These are phyloP conservation scores for Listronotus oregonensis DNA, from an alignment of 1,140 invertebrate species.

Conservation along the genomic window DNA sequence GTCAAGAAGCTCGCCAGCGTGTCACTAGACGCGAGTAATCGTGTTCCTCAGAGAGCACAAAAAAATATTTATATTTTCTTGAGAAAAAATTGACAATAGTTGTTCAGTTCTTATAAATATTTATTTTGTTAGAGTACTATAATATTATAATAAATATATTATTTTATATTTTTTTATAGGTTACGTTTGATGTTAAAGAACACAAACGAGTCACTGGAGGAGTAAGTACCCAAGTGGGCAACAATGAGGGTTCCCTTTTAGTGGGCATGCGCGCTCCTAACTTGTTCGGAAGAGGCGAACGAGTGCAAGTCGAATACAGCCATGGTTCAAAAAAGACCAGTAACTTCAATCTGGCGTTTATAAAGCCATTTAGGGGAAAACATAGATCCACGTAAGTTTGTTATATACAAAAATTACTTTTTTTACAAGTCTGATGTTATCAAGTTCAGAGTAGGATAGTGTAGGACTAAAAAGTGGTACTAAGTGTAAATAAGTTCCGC, in stretches of 20 bases:
- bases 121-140: too few species aligned
- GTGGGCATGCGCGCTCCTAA: slow-evolving; percentile 77
- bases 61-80: too few species aligned
- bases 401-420: background rate
- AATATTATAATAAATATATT: too few species aligned
- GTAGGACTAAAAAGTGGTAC: background rate
- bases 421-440: background rate
- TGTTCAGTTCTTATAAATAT: too few species aligned
- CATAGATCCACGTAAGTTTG: slow-evolving; percentile 62
- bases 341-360: slow-evolving; percentile 72
- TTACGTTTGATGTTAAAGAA: slow-evolving; percentile 83
- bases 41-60: too few species aligned
- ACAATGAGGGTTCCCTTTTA: slow-evolving; percentile 82
- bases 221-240: slow-evolving; percentile 81
- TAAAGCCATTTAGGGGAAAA: slow-evolving; percentile 73
- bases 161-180: slow-evolving; percentile 57
- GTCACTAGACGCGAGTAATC: too few species aligned
- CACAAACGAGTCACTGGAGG: slow-evolving; percentile 73
- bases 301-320: slow-evolving; percentile 75
- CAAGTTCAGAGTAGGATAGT: background rate
- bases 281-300: slow-evolving; percentile 80
- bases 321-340: slow-evolving; percentile 73
- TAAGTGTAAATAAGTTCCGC: too few species aligned
- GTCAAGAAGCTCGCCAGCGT: too few species aligned
- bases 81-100: too few species aligned